Evolutionary conservation across 1,140 invertebrate species (phyloP).

Genomic region (Micrasema minimum): DNA sequence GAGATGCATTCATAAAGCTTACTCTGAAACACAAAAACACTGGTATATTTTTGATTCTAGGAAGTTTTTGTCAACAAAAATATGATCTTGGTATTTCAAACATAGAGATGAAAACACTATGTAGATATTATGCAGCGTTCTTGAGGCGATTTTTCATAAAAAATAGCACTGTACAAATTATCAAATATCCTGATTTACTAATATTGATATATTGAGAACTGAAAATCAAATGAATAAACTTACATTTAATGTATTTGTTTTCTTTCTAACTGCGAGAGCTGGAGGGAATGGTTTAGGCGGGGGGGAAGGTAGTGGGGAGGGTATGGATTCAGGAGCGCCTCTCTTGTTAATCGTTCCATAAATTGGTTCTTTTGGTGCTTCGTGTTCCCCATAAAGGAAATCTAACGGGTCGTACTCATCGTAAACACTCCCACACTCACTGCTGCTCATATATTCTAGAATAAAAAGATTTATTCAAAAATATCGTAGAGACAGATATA

Average conservation of each 20-base stretch:
- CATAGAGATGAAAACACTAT: no score
- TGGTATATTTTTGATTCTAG: no score
- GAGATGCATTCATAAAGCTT: constrained; percentile 79
- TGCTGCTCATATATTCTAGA: constrained; percentile 65
- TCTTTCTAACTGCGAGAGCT: constrained; percentile 57
- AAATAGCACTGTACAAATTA: no score
- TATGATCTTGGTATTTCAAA: no score
- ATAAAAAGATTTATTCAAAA: constrained; percentile 8
- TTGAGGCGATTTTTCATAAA: no score
- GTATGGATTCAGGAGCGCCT: constrained; percentile 68
- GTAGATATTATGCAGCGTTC: no score
- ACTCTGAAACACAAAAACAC: no score
- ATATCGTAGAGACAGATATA: no score
- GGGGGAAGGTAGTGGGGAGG: constrained; percentile 70
- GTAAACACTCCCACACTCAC: constrained; percentile 78
- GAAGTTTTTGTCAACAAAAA: no score
- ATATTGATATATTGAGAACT: no score
- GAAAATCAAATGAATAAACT: no score
- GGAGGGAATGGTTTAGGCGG: constrained; percentile 65
- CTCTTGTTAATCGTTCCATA: constrained; percentile 79
- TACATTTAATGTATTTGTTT: constrained; percentile 59
- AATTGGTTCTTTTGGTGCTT: constrained; percentile 78
- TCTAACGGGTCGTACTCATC: constrained; percentile 89
- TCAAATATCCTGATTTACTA: no score
- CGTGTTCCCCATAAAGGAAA: constrained; percentile 81